Percentiles rank a stretch among this genome's conserved stretches.
Evolutionary conservation across 2,888 invertebrate genomes (phyloP).

Genomic region (Stegana nigrithorax): DNA sequence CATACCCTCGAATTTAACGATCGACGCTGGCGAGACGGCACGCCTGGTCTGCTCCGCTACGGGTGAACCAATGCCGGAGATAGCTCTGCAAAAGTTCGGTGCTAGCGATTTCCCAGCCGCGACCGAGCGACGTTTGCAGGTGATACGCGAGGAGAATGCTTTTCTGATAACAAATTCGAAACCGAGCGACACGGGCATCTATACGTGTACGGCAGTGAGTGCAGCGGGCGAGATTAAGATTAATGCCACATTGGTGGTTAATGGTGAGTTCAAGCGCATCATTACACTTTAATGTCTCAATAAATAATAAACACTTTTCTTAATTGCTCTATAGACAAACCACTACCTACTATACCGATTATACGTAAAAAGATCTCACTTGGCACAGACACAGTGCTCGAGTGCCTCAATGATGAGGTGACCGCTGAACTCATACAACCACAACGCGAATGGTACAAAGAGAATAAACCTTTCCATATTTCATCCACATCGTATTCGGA

Average conservation of each 20-base stretch:
- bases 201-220: constrained; percentile 93
- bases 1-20: constrained; percentile 85
- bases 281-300: background rate
- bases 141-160: constrained; percentile 90
- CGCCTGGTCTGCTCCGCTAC: constrained; percentile 90
- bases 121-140: constrained; percentile 90
- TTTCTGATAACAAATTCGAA: constrained; percentile 94
- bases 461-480: constrained; percentile 76
- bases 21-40: constrained; percentile 86
- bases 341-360: constrained; percentile 81
- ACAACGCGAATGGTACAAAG: constrained; percentile 80
- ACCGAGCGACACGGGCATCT: constrained; percentile 88
- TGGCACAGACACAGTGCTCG: constrained; percentile 87
- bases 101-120: constrained; percentile 95
- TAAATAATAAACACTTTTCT: background rate
- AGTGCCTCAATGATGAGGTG: constrained; percentile 75
- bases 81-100: constrained; percentile 92
- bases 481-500: constrained; percentile 69
- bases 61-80: constrained; percentile 89
- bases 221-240: constrained; percentile 87
- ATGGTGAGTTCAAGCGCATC: constrained; percentile 60
- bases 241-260: constrained; percentile 86
- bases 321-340: constrained; percentile 74
- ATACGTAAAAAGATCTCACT: constrained; percentile 79
- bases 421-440: constrained; percentile 74